phyloP scores from a whole-genome alignment of 2,888 invertebrate genomes.

The Spialia ferax region DNA sequence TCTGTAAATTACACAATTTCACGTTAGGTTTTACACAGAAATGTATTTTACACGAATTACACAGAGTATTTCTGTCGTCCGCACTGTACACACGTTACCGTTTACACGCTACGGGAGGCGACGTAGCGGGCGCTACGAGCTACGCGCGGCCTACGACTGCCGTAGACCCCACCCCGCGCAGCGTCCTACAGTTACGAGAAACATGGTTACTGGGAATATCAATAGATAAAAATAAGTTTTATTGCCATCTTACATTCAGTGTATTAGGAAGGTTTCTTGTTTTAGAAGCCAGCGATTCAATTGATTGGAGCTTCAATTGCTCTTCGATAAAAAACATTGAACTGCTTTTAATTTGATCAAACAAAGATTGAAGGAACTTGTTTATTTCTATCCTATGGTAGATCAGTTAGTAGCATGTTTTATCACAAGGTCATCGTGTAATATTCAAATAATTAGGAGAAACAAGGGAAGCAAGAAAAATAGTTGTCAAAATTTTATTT shows the following conservation, averaged over 20 bases:
- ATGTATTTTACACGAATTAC: constrained; percentile 39
- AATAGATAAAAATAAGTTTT: constrained; percentile 50
- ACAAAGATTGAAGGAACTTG: no score
- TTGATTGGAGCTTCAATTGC: neutral
- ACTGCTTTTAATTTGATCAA: neutral
- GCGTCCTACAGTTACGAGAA: constrained; percentile 47
- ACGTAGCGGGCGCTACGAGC: constrained; percentile 76
- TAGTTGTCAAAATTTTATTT: neutral
- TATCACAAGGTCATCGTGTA: neutral
- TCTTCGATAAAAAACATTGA: neutral
- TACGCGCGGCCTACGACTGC: constrained; percentile 79
- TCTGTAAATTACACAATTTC: constrained; percentile 39
- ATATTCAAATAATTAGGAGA: neutral
- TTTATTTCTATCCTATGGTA: no score
- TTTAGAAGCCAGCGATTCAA: neutral
- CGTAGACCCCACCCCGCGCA: constrained; percentile 70
- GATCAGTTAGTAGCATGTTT: no score
- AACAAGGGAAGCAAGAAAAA: neutral
- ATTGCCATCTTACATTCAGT: constrained; percentile 26
- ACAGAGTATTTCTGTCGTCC: constrained; percentile 45
- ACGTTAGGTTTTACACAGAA: constrained; percentile 27
- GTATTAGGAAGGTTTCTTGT: neutral
- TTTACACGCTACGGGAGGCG: constrained; percentile 47
- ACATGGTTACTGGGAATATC: constrained; percentile 45
- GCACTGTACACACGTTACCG: constrained; percentile 42